Percentiles rank a stretch among this genome's conserved stretches.
phyloP scores from a whole-genome alignment of 2,113 vertebrate genomes.

The Panthera leo region DNA sequence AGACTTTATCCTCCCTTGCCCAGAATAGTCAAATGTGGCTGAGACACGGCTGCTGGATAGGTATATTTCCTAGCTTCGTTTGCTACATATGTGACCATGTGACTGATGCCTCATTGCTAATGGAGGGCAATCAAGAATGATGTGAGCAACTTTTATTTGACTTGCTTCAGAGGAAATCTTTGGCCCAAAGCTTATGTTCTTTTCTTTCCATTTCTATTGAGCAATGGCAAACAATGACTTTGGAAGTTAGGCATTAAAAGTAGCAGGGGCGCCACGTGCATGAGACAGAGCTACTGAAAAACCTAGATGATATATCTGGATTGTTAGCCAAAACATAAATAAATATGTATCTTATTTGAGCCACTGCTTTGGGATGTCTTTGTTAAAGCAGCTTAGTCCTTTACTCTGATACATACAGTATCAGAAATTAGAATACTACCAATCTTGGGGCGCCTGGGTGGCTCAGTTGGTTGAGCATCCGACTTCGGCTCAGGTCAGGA shows the following conservation, averaged over 20 bases:
- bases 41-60: neutral
- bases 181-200: neutral
- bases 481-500: too few relatives aligned
- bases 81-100: neutral
- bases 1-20: neutral
- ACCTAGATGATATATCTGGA: neutral
- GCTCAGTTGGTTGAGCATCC: too few relatives aligned
- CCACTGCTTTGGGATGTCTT: neutral
- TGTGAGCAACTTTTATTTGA: neutral
- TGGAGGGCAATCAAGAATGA: neutral
- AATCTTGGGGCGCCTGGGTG: neutral
- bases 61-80: neutral
- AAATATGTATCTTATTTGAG: neutral
- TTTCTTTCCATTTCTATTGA: neutral
- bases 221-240: neutral
- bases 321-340: neutral
- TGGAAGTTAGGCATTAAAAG: neutral
- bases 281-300: neutral
- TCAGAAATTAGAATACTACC: conserved; percentile 51
- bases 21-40: neutral
- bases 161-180: neutral
- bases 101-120: neutral
- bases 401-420: neutral
- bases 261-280: neutral
- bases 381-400: neutral